Base-by-base conservation (phyloP, 2,113 vertebrate species). In the Mus spicilegus region DNA sequence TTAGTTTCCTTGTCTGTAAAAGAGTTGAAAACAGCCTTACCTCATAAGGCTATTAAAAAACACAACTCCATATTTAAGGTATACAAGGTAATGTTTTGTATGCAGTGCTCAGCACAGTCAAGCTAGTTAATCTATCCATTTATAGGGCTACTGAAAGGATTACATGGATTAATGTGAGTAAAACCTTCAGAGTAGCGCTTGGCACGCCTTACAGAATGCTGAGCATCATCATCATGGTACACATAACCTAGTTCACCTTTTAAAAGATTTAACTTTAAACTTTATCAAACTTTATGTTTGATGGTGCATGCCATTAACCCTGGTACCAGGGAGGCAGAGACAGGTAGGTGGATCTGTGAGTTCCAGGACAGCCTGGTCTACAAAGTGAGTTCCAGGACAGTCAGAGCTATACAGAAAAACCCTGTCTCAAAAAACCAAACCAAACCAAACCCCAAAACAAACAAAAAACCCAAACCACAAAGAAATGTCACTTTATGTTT, bases 1-100 rank as follows among this genome's bases (percentile, higher is more conserved):
- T 91, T 67, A 76, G 51, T 77, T 89, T 94, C 46, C 77, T 84
- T 65, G 81, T 86, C 61, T 88, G 19, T 28, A 46, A 65, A 90
- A 91, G 67, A 87, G 42, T 46, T 87, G 89, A 63, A 63, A 87
- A 92, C 2, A 78, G 51, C 39, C 58, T 58, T 51, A 93, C 13
- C 9, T 91, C 36, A 63, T 0, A 75, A 80, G 42, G 33, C 84
- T 69, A 87, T 87, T n/a, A 70, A 33, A 36, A 92, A 81, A 36
- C 12, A 69, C 46, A 28, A 11, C 26, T 87, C 69, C n/a, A 69
- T 58, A 85, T 67, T 87, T 82, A 82, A 89, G 30, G n/a, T n/a
- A 8, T 22, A 75, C 36, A 91, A 73, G 36, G 36, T n/a, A 20
- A 72, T 30, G 30, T 82, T 89, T 82, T 73, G 24, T 89, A 89